Conservation (phyloP, 2,797 vertebrate species). For the Ambastaia sidthimunki region DNA sequence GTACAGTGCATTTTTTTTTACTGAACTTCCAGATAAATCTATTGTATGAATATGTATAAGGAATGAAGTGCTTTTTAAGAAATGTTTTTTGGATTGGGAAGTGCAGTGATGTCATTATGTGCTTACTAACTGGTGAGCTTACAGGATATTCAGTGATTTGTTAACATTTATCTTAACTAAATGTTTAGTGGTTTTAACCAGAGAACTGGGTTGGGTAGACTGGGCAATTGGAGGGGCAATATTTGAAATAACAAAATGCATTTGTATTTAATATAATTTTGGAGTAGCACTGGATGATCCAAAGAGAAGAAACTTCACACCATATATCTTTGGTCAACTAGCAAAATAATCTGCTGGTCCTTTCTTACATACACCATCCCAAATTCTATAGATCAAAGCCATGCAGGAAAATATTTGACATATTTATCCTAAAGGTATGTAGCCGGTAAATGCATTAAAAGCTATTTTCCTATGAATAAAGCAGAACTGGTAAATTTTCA, state of each 20-base stretch:
- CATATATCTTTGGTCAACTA: not conserved
- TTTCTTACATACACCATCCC: not conserved
- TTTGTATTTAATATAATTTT: not conserved
- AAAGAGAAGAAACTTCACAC: too few relatives aligned
- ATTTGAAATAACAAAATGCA: not conserved
- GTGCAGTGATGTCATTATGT: constrained; percentile 37
- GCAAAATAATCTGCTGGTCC: not conserved
- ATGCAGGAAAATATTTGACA: constrained; percentile 17
- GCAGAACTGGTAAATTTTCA: constrained; percentile 1
- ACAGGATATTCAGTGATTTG: not conserved
- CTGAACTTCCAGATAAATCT: constrained; percentile 25
- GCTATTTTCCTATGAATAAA: constrained; percentile 48
- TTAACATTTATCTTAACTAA: not conserved
- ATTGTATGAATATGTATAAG: constrained; percentile 41
- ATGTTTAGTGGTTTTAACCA: not conserved
- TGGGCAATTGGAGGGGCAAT: not conserved
- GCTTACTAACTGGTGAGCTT: not conserved
- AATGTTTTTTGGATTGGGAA: constrained; percentile 48
- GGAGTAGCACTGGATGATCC: not conserved
- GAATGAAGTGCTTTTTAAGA: constrained; percentile 46
- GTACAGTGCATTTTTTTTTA: constrained; percentile 41
- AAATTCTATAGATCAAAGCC: constrained; percentile 5
- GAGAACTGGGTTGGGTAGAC: not conserved
- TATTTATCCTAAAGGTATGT: constrained; percentile 33
- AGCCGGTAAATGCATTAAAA: constrained; percentile 39